Evolutionary conservation across 2,113 vertebrate species (phyloP).

Genomic region (Megalops atlanticus): DNA sequence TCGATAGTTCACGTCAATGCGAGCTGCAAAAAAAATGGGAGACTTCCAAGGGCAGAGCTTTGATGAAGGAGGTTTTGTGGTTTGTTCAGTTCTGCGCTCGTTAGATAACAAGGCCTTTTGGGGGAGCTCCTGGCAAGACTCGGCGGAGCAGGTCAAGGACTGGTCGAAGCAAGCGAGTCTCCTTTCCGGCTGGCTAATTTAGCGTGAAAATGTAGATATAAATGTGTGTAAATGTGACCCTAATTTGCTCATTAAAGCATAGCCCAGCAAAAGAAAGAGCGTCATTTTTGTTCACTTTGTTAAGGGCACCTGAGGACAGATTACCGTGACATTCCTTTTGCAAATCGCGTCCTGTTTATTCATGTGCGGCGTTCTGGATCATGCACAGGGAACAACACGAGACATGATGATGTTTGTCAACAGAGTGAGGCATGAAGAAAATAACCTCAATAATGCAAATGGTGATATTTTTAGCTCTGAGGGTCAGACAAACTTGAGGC

Average conservation of each 20-base stretch:
- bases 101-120: conserved; percentile 48
- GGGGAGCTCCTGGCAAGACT: conserved; percentile 55
- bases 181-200: neutral
- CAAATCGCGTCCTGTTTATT: neutral
- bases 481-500: neutral
- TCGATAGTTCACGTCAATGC: neutral
- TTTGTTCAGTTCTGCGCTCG: conserved; percentile 49
- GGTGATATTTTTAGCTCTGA: neutral
- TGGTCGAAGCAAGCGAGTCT: conserved; percentile 23
- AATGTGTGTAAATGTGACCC: neutral
- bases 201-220: neutral
- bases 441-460: neutral
- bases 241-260: conserved; percentile 2
- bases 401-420: neutral
- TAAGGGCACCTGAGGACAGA: neutral
- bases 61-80: conserved; percentile 34
- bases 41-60: conserved; percentile 42
- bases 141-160: neutral
- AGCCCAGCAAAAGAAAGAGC: neutral
- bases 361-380: no score
- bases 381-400: neutral
- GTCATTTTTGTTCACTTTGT: neutral
- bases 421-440: neutral
- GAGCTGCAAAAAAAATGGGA: neutral
- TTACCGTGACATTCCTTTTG: neutral